A percentile compares a stretch with the other conserved stretches of the same genome.
Evolutionary conservation across 1,140 invertebrate genomes (phyloP).

Genomic region (Bathynomus jamesi): DNA sequence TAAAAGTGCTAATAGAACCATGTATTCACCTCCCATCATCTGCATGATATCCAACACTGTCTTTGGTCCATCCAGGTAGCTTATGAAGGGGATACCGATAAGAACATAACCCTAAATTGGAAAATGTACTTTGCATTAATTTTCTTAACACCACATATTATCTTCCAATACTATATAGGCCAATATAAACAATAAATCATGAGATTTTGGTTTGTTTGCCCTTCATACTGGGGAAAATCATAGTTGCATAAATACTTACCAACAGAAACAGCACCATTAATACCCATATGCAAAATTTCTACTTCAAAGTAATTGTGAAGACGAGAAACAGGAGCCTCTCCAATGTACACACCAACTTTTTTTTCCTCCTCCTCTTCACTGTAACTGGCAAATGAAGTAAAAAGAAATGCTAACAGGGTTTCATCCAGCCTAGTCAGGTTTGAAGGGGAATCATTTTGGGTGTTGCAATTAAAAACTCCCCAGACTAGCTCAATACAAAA

Average conservation of each 20-base stretch:
- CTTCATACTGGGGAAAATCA: not conserved
- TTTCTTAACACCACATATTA: no score
- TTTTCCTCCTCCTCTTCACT: not conserved
- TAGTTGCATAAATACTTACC: not conserved
- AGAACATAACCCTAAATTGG: slow-evolving; percentile 42
- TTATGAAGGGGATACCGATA: slow-evolving; percentile 44
- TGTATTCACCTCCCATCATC: slow-evolving; percentile 48
- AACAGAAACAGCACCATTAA: not conserved
- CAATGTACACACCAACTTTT: not conserved
- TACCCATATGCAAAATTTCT: not conserved
- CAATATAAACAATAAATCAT: no score
- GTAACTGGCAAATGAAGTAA: no score
- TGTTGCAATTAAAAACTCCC: no score
- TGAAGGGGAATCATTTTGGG: no score
- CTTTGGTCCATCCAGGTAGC: slow-evolving; percentile 45
- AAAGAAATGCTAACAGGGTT: no score
- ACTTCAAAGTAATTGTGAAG: not conserved
- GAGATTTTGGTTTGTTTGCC: no score
- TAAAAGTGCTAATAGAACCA: no score
- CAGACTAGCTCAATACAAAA: no score
- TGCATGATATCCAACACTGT: slow-evolving; percentile 46
- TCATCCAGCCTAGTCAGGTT: no score
- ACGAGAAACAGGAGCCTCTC: not conserved
- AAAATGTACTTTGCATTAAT: no score
- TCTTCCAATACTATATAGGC: no score